Evolutionary conservation across 2,113 vertebrate genomes (phyloP).

Genomic region (Sprattus sprattus): DNA sequence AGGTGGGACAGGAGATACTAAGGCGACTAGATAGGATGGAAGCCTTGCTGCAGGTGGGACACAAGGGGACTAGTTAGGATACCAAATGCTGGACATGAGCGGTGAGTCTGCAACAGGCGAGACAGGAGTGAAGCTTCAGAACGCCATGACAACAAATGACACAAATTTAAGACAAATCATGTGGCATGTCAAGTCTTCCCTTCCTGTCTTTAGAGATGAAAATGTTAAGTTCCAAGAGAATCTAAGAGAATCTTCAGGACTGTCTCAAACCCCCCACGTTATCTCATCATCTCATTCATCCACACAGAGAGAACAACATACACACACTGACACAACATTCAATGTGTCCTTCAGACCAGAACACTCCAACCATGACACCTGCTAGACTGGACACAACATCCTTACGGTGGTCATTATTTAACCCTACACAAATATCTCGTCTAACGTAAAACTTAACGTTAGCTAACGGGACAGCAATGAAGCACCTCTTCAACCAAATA

Average conservation of each 20-base stretch:
- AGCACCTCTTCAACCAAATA: slow-evolving; percentile 9
- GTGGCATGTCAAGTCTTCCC: background rate
- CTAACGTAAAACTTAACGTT: background rate
- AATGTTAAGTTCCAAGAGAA: background rate
- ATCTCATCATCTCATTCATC: background rate
- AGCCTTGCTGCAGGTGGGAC: background rate
- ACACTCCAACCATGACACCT: background rate
- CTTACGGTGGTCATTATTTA: background rate
- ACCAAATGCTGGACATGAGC: background rate
- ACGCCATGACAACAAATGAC: background rate
- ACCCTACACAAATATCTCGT: background rate
- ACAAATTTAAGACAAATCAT: background rate
- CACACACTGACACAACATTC: background rate
- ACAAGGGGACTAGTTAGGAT: background rate
- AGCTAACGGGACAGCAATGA: background rate
- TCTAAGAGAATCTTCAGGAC: background rate
- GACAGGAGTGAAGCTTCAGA: background rate
- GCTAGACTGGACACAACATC: background rate
- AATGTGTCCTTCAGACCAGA: background rate
- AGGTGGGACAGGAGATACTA: background rate
- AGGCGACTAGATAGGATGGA: background rate
- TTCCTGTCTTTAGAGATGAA: background rate
- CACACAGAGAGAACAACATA: background rate
- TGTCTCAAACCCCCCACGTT: background rate
- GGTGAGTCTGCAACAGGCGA: background rate